Conservation (phyloP, 2,888 invertebrate species). For the Drosophila parthenogenetica region DNA sequence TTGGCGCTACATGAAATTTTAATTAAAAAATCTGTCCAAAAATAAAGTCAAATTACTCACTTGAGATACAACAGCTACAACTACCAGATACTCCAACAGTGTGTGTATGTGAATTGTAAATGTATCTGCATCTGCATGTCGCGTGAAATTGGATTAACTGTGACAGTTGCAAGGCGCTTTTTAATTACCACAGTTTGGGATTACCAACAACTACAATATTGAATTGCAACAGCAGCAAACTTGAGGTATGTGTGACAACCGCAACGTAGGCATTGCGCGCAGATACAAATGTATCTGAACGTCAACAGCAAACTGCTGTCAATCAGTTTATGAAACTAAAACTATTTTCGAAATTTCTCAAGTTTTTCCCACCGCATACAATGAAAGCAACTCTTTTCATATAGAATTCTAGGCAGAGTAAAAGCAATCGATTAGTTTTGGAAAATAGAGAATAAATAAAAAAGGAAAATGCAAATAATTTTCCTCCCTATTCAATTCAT, state of each 20-base stretch:
- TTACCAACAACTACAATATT: constrained; percentile 41
- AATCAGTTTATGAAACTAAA: constrained; percentile 17
- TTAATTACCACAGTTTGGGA: constrained; percentile 66
- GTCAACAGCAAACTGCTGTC: constrained; percentile 22
- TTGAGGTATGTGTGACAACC: constrained; percentile 31
- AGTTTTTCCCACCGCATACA: neutral
- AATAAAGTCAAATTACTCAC: constrained; percentile 69
- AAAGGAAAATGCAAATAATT: neutral
- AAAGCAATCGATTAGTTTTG: neutral
- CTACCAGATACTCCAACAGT: neutral
- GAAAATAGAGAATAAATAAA: neutral
- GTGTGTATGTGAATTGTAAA: constrained; percentile 14
- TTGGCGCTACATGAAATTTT: constrained; percentile 76
- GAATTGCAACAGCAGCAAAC: constrained; percentile 15
- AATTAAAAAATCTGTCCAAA: constrained; percentile 79
- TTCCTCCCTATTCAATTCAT: constrained; percentile 10
- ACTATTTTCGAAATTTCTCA: constrained; percentile 22
- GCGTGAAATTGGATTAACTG: constrained; percentile 77
- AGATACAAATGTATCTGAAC: constrained; percentile 44
- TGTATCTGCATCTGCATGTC: constrained; percentile 45
- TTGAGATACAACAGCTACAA: constrained; percentile 26
- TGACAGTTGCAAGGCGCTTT: constrained; percentile 66
- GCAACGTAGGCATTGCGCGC: constrained; percentile 7
- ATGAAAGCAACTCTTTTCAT: too few relatives aligned
- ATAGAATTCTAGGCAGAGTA: too few relatives aligned